Evolutionary conservation across 2,113 vertebrate species (phyloP).

Genomic region (Phrynocephalus versicolor): DNA sequence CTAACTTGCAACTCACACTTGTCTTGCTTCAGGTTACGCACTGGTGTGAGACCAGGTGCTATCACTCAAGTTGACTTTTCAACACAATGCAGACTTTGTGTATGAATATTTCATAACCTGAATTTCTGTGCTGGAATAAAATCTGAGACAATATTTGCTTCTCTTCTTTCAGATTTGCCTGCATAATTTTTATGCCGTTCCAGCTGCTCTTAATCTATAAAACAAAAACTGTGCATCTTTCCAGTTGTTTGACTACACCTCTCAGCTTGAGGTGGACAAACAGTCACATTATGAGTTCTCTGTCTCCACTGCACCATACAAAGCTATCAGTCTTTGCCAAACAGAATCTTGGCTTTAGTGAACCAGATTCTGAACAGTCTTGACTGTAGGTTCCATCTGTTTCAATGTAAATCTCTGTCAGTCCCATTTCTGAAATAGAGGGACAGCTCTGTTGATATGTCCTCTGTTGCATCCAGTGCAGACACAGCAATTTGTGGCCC

Average conservation of each 20-base stretch:
- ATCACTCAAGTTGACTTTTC: conserved; percentile 10
- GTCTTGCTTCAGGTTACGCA: neutral
- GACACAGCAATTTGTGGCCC: too few species aligned
- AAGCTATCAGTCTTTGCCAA: conserved; percentile 52
- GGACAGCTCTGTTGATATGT: too few species aligned
- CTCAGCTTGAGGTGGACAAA: conserved; percentile 32
- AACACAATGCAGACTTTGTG: neutral
- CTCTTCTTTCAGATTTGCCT: neutral
- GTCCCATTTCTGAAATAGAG: neutral
- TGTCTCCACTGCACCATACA: conserved; percentile 29
- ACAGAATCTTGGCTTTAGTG: conserved; percentile 40
- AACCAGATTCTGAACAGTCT: conserved; percentile 46
- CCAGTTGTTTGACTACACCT: conserved; percentile 41
- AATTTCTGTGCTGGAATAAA: conserved; percentile 31
- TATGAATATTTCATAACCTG: conserved; percentile 30
- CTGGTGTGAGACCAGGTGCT: conserved; percentile 8
- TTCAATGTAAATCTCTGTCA: neutral
- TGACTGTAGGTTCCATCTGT: conserved; percentile 13
- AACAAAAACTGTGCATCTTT: neutral
- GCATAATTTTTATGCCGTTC: neutral
- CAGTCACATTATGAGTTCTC: conserved; percentile 26
- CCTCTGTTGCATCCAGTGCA: too few species aligned
- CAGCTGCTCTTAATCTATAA: conserved; percentile 22
- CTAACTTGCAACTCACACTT: neutral
- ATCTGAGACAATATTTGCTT: neutral